Evolutionary conservation across 2,888 invertebrate species (phyloP).

Genomic region (Cerceris ruficornis): DNA sequence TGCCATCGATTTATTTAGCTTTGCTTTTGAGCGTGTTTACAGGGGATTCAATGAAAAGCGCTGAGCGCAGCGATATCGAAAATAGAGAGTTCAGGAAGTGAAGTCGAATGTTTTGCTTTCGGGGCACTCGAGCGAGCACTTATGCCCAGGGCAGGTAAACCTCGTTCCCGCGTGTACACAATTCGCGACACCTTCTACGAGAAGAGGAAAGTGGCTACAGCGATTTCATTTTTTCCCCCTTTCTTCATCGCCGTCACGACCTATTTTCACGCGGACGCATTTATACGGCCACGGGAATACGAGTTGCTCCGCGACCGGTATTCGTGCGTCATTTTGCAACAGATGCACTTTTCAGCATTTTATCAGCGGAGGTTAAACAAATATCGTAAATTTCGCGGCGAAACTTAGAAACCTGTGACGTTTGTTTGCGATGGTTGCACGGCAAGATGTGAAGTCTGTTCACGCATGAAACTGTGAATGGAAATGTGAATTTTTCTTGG

Average conservation of each 20-base stretch:
- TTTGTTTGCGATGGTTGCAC: too few species aligned
- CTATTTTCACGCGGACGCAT: conserved; percentile 59
- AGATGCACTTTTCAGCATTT: too few species aligned
- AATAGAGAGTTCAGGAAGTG: conserved; percentile 29
- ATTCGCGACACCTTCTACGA: conserved; percentile 46
- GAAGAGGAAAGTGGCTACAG: conserved; percentile 53
- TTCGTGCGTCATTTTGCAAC: too few species aligned
- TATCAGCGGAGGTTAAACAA: too few species aligned
- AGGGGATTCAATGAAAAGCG: not conserved
- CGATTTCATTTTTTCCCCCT: conserved; percentile 45
- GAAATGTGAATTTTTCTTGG: too few species aligned
- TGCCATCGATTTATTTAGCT: too few species aligned
- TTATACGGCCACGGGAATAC: conserved; percentile 46
- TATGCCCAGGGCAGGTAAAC: conserved; percentile 48
- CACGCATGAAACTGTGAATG: too few species aligned
- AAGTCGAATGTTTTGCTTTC: conserved; percentile 38
- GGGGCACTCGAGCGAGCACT: conserved; percentile 34
- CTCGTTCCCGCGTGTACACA: conserved; percentile 38
- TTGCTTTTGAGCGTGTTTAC: not conserved
- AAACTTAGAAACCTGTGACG: too few species aligned
- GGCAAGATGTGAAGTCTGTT: too few species aligned
- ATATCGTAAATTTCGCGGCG: too few species aligned
- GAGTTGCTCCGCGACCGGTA: not conserved
- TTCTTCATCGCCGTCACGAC: conserved; percentile 44
- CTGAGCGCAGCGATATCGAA: not conserved